Conservation (phyloP, 2,888 invertebrate species). For the Oscheius myriophilus region DNA sequence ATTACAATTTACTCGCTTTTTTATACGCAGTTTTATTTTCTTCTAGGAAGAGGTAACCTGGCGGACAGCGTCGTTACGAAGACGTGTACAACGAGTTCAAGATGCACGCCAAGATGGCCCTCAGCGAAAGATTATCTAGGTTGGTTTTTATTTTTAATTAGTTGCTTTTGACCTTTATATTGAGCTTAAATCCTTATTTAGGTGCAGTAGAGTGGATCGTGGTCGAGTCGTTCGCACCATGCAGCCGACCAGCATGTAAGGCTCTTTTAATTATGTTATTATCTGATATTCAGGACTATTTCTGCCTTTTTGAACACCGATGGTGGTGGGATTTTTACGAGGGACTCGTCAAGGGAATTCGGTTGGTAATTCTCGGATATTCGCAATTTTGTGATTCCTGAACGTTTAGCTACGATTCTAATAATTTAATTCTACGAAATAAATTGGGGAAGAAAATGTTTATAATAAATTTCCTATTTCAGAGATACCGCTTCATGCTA, state of each 20-base stretch:
- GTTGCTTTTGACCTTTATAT: not conserved
- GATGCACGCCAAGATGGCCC: constrained; percentile 47
- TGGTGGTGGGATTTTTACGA: constrained; percentile 45
- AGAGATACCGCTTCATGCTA: constrained; percentile 23
- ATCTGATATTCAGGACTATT: constrained; percentile 42
- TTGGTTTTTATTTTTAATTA: not conserved
- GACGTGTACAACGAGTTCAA: constrained; percentile 50
- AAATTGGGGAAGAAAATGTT: no score
- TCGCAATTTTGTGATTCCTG: no score
- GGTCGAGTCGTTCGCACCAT: constrained; percentile 49
- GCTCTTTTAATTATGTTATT: not conserved
- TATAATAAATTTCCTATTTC: no score
- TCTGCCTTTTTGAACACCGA: constrained; percentile 53
- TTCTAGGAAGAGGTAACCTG: not conserved
- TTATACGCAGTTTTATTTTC: no score
- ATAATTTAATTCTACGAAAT: no score
- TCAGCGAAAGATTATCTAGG: constrained; percentile 34
- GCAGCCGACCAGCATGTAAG: constrained; percentile 56
- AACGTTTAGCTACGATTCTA: no score
- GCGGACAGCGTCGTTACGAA: constrained; percentile 29
- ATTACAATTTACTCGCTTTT: no score
- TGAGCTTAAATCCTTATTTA: not conserved
- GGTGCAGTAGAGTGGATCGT: constrained; percentile 15
- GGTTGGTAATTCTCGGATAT: constrained; percentile 18
- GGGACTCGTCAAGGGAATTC: constrained; percentile 42